Evolutionary conservation across 2,113 vertebrate genomes (phyloP).

Genomic region (Caranx melampygus): DNA sequence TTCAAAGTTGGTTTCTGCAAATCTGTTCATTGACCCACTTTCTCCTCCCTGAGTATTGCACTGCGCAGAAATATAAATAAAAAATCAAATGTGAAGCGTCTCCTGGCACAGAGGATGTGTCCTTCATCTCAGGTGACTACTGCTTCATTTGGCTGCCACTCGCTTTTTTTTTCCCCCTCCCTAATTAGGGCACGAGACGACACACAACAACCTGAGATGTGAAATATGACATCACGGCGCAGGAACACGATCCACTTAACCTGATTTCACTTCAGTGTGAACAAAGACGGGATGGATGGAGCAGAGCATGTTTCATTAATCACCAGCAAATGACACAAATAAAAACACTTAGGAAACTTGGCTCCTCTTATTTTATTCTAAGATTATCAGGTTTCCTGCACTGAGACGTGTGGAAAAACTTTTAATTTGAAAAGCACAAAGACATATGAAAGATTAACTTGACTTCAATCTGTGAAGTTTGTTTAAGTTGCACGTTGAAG

Average conservation of each 20-base stretch:
- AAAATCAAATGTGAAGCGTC: constrained; percentile 78
- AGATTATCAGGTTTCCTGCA: background rate
- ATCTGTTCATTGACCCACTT: constrained; percentile 84
- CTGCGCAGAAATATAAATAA: constrained; percentile 80
- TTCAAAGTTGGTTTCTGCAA: constrained; percentile 82
- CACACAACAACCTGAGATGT: constrained; percentile 76
- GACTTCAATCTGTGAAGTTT: too few relatives aligned
- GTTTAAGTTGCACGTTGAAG: too few relatives aligned
- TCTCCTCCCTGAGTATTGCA: constrained; percentile 63
- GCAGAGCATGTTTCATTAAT: constrained; percentile 62
- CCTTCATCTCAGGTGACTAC: constrained; percentile 86
- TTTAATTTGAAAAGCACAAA: too few relatives aligned
- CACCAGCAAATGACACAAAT: constrained; percentile 49
- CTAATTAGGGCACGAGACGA: constrained; percentile 84
- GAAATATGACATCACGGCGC: constrained; percentile 64
- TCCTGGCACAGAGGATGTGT: constrained; percentile 78
- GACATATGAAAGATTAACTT: too few relatives aligned
- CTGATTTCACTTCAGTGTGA: constrained; percentile 79
- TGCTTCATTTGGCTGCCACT: constrained; percentile 72
- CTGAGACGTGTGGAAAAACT: background rate
- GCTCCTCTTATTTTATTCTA: background rate
- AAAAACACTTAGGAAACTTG: constrained; percentile 7
- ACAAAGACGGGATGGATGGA: constrained; percentile 66
- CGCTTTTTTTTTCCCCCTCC: constrained; percentile 40
- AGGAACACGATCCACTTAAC: constrained; percentile 74